Evolutionary conservation across 2,888 invertebrate genomes (phyloP).

Genomic region (Eretmocerus hayati): DNA sequence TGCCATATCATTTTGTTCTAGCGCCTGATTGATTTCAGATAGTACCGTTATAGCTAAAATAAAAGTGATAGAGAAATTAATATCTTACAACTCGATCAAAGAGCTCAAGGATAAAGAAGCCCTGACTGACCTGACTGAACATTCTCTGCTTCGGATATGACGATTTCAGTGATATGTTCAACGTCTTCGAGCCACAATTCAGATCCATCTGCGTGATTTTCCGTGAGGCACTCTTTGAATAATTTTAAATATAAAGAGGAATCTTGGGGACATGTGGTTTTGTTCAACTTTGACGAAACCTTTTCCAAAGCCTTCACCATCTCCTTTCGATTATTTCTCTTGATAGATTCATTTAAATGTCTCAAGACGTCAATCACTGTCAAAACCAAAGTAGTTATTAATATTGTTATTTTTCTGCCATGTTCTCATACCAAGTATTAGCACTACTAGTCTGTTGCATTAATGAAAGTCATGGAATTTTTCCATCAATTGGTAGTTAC

Average conservation of each 20-base stretch:
- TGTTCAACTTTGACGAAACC: constrained; percentile 47
- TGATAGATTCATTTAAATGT: constrained; percentile 56
- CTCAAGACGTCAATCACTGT: constrained; percentile 51
- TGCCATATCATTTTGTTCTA: constrained; percentile 30
- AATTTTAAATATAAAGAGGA: constrained; percentile 51
- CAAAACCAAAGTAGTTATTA: no score
- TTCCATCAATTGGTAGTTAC: no score
- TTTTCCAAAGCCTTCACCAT: constrained; percentile 51
- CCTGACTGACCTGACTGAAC: constrained; percentile 47
- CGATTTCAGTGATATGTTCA: constrained; percentile 46
- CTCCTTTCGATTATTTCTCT: constrained; percentile 49
- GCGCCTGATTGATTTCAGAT: constrained; percentile 32
- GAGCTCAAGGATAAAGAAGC: not conserved
- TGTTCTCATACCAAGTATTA: no score
- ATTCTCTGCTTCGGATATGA: constrained; percentile 49
- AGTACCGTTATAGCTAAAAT: constrained; percentile 33
- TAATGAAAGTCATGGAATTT: no score
- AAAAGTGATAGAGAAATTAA: not conserved
- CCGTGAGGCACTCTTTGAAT: constrained; percentile 49
- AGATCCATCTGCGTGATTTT: constrained; percentile 49
- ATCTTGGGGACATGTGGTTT: constrained; percentile 49
- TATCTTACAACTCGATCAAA: not conserved
- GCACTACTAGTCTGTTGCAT: no score
- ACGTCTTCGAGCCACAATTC: constrained; percentile 58
- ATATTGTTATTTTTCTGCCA: no score